Base-by-base conservation (phyloP, 2,888 invertebrate genomes). In the Amiota mariae region DNA sequence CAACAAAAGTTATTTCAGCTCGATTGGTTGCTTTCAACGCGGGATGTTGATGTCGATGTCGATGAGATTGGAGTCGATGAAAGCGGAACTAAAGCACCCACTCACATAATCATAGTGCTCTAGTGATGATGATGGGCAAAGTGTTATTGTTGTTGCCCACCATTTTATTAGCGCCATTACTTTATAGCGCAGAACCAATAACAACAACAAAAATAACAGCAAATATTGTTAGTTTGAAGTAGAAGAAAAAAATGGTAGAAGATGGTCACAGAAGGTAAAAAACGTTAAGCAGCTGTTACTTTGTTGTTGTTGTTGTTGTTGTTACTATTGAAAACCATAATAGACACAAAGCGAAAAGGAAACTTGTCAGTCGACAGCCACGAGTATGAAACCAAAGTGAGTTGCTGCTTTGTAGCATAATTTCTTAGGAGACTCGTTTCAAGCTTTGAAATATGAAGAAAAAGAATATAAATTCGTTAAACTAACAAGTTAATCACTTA, bases 91-190 rank as follows among this genome's bases (percentile, higher is more conserved):
- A 36, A 36, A 36, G 36, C 36, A 36, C 36, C 36, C 36, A 36
- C 36, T 0, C 36, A 36, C 36, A 0, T 0, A 36, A 36, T 2
- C 36, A 36, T 36, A 6, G 3, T 6, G 36, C 36, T 6, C 36
- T 6, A 36, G 36, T 36, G 36, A 36, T 36, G 36, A 6, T 2
- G 36, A 36, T 36, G 76, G 79, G 70, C 78, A 81, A 36, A 78
- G 59, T 59, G 59, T 6, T 36, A 36, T 36, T 36, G 6, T 36
- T 36, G 36, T 79, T 80, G 78, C 74, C 74, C 73, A 74, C 68
- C 76, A 76, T 72, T 81, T 80, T 80, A 82, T 85, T 80, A 79
- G 77, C 75, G 70, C 78, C 72, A 79, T 85, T 81, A 80, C 76
- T 77, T 75, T 78, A 71, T 72, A 72, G 72, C 75, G 8, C 59